Percentiles rank a stretch among this genome's conserved stretches.
phyloP scores from a whole-genome alignment of 2,113 vertebrate genomes.

The Albula glossodonta region DNA sequence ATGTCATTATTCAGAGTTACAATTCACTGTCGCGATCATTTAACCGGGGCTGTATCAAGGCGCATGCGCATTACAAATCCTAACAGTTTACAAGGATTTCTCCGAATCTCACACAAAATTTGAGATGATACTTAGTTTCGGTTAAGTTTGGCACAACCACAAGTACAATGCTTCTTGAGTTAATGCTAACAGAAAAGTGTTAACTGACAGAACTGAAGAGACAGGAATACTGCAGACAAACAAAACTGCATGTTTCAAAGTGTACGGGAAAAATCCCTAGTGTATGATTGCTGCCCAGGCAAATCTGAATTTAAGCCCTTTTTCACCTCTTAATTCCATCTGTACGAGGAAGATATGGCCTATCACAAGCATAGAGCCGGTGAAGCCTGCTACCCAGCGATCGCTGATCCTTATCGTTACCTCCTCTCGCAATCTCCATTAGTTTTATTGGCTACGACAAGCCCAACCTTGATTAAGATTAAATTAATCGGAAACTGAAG shows the following conservation, averaged over 20 bases:
- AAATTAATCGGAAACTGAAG: constrained; percentile 83
- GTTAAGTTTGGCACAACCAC: background rate
- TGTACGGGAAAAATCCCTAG: constrained; percentile 49
- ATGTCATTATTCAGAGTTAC: background rate
- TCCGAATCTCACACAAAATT: background rate
- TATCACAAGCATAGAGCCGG: constrained; percentile 63
- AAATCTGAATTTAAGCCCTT: constrained; percentile 76
- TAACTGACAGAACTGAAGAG: background rate
- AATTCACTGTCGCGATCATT: background rate
- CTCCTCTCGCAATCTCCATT: constrained; percentile 56
- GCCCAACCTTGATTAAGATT: constrained; percentile 77
- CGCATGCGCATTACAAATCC: constrained; percentile 23
- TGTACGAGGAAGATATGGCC: constrained; percentile 74
- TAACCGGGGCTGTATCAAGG: background rate
- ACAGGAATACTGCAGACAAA: background rate
- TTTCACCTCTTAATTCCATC: constrained; percentile 63
- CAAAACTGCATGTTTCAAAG: constrained; percentile 9
- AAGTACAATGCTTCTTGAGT: background rate
- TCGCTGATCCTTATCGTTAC: constrained; percentile 64
- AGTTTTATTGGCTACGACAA: constrained; percentile 72
- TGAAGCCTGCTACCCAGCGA: constrained; percentile 44
- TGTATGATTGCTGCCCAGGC: constrained; percentile 70
- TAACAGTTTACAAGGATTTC: background rate
- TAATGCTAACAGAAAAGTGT: background rate
- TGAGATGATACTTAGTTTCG: background rate